Evolutionary conservation across 1,140 invertebrate species (phyloP), one percentile per base, ranked within the genome.

Genomic region (Tetragonula clypearis): DNA sequence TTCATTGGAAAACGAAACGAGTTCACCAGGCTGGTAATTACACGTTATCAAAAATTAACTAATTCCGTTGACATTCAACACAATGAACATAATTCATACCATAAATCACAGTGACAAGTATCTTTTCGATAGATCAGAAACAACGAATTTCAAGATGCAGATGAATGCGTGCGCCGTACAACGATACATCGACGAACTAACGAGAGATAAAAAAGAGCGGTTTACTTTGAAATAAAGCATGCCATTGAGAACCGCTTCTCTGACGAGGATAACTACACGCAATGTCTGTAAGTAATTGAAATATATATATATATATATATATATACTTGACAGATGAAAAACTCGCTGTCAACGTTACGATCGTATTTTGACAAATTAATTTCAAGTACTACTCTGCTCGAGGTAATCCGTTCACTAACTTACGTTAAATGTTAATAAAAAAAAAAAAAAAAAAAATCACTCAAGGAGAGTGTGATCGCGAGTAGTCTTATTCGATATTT

Each of bases 51-150:
- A 74, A 58, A 85, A 68, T 68, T 68, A 81, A 81, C 58, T 53
- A 74, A 80, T 15, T n/a, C 53, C 71, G 11, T 60, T 85, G 83
- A 74, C 58, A 79, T 26, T 6, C 23, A 60, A 85, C 60, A 75
- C 60, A 75, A 85, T 49, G 78, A 85, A 85, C 60, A 81, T 55
- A 74, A 80, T 74, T 81, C 23, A 41, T 49, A 19, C 21, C 58
- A 68, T 71, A 19, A 74, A 41, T 30, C n/a, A 53, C 55, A 49
- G 9, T 26, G 21, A 53, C 15, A 78, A 23, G 1, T 4, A 17
- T 58, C 15, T 21, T 21, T 12, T n/a, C 12, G 2, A 17, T 74
- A 85, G 83, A 85, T 65, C 4, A 11, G 69, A 30, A 71, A 58
- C 66, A 49, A 19, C 35, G 12, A 23, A 55, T 35, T 30, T 4